Conservation (phyloP, 2,888 invertebrate genomes). For the Dicyrtoma fusca region DNA sequence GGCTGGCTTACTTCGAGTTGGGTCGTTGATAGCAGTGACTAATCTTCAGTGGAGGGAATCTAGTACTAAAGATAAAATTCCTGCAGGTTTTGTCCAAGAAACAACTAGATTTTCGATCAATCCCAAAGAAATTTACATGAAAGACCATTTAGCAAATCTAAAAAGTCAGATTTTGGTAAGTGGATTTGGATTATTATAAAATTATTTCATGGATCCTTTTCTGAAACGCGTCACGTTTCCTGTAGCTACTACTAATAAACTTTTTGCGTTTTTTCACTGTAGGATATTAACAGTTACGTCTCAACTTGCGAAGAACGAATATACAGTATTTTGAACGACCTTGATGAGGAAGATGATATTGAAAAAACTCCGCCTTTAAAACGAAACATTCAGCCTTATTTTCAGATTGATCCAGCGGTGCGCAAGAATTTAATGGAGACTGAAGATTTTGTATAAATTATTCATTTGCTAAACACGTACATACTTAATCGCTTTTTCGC, state of each 20-base stretch:
- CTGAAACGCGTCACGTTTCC: too few relatives aligned
- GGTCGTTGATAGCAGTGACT: constrained; percentile 65
- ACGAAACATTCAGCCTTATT: neutral
- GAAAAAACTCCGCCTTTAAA: constrained; percentile 8
- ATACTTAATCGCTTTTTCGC: too few relatives aligned
- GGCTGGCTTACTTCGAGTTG: constrained; percentile 65
- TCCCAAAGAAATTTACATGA: constrained; percentile 65
- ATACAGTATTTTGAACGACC: neutral
- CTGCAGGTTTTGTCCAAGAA: constrained; percentile 68
- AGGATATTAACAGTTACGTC: too few relatives aligned
- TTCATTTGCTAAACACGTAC: too few relatives aligned
- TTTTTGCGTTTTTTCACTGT: too few relatives aligned
- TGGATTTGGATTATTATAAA: neutral
- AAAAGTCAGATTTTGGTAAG: constrained; percentile 59
- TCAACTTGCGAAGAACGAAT: too few relatives aligned
- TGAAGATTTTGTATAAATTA: neutral
- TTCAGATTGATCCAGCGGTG: neutral
- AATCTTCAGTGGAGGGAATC: constrained; percentile 68
- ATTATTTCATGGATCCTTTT: neutral
- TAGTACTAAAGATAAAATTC: constrained; percentile 62
- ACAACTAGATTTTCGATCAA: constrained; percentile 67
- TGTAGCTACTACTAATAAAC: too few relatives aligned
- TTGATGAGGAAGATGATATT: neutral
- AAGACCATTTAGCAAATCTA: constrained; percentile 62
- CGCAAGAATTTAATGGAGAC: neutral